These are phyloP conservation scores for Teinopalpus imperialis DNA, from an alignment of 2,888 invertebrate genomes.

Conservation along the genomic window DNA sequence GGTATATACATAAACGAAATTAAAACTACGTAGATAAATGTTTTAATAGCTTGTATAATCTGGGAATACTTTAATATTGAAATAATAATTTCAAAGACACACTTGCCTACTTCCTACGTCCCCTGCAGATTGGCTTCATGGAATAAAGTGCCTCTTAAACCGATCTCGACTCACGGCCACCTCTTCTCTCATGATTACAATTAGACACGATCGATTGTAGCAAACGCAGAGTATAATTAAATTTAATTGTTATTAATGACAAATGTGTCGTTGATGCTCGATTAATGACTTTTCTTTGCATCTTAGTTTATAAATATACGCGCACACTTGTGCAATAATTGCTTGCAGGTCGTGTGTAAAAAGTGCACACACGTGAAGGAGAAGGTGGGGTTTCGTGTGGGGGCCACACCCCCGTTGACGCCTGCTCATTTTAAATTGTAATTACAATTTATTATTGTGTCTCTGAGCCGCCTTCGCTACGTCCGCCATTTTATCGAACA, in stretches of 20 bases:
- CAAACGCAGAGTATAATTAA: not conserved
- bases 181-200: slow-evolving; percentile 2
- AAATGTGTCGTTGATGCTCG: slow-evolving; percentile 25
- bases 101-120: slow-evolving; percentile 11
- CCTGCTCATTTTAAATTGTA: slow-evolving; percentile 82
- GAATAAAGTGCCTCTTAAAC: slow-evolving; percentile 27
- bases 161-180: slow-evolving; percentile 22
- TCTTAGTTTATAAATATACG: slow-evolving; percentile 34
- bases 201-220: slow-evolving; percentile 2
- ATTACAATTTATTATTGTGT: slow-evolving; percentile 81
- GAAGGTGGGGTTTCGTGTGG: slow-evolving; percentile 60
- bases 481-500: slow-evolving; percentile 74
- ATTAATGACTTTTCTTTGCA: slow-evolving; percentile 31
- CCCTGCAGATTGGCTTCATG: slow-evolving; percentile 18
- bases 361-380: slow-evolving; percentile 67
- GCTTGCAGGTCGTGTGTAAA: slow-evolving; percentile 60
- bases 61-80: slow-evolving; percentile 21
- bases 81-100: slow-evolving; percentile 7
- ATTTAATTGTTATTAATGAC: slow-evolving; percentile 15
- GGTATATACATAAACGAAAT: slow-evolving; percentile 6
- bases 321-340: slow-evolving; percentile 50
- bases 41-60: not conserved
- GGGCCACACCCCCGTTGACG: slow-evolving; percentile 76
- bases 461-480: slow-evolving; percentile 77
- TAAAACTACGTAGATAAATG: slow-evolving; percentile 5